Percentiles rank a stretch among this genome's conserved stretches.
phyloP scores from a whole-genome alignment of 2,113 vertebrate genomes.

The Syngnathus scovelli region DNA sequence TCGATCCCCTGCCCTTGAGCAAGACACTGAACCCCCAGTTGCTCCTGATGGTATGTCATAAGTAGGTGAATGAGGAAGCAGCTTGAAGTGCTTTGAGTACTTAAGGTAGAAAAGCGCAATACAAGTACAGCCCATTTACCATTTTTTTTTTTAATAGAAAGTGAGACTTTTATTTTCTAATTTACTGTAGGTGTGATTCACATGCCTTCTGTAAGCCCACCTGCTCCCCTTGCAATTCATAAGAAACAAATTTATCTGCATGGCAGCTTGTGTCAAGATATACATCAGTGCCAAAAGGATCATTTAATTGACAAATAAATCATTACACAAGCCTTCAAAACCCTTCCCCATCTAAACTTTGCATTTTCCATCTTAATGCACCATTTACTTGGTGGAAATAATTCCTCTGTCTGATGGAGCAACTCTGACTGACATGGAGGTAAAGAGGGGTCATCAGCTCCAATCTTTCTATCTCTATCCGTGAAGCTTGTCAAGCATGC shows the following conservation, averaged over 20 bases:
- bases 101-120: too few species aligned
- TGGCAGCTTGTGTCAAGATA: background rate
- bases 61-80: too few species aligned
- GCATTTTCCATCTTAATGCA: background rate
- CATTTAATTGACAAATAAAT: background rate
- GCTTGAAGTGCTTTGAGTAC: too few species aligned
- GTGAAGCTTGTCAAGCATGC: slow-evolving; percentile 35
- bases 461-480: slow-evolving; percentile 5
- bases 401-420: slow-evolving; percentile 13
- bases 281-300: background rate
- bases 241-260: slow-evolving; percentile 4
- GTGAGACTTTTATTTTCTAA: background rate
- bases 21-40: too few species aligned
- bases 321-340: background rate
- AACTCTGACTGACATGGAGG: slow-evolving; percentile 9
- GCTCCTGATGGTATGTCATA: too few species aligned
- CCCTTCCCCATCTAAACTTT: background rate
- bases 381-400: background rate
- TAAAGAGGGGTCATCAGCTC: slow-evolving; percentile 15
- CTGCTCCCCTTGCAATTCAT: background rate
- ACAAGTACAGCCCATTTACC: background rate
- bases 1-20: too few species aligned
- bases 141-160: background rate
- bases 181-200: background rate
- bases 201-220: slow-evolving; percentile 3